Base-by-base conservation (phyloP, 2,113 vertebrate genomes). In the Baryphthengus martii region DNA sequence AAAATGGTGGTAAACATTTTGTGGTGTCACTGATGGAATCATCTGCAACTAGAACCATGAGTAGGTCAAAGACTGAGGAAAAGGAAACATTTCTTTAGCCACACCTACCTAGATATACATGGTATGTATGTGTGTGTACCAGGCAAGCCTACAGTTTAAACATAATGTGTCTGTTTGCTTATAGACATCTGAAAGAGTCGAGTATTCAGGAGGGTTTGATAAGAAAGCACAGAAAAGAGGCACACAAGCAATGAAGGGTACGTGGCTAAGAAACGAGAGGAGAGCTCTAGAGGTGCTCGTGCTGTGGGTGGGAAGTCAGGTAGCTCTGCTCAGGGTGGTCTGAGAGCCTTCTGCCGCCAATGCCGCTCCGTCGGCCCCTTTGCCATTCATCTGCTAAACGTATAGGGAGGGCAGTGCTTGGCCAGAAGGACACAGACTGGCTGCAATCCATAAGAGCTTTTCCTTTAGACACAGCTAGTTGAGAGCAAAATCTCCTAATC, bases 331-430 rank as follows among this genome's bases (percentile, higher is more conserved):
- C 17, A 12, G 26, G 14, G 26, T 31, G 31, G 17, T 37, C 47
- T 10, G 1, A 2, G 1, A 42, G 44, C 52, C 3, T 40, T 1
- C 35, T 75, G 42, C 56, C 65, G 35, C 0, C 0, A 37, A 4
- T 24, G 24, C 44, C 2, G 12, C 31, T 86, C 9, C 39, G 33
- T 33, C 9, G 5, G 31, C 35, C n/a, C 24, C 23, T 17, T 47
- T 50, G 26, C 39, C 25, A 4, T 50, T 52, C 15, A 5, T 28
- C 7, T 7, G 17, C 59, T n/a, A 1, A 58, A 40, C 1, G 1
- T 6, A 40, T 0, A 0, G 39, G 28, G 25, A 55, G 45, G 11
- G 20, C 17, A 15, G 14, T 15, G 6, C 52, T 49, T 59, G 47
- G 25, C 56, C 81, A 59, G 71, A 52, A 21, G 6, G 9, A 24